Conservation (phyloP, 2,113 vertebrate genomes). For the Laticauda colubrina region DNA sequence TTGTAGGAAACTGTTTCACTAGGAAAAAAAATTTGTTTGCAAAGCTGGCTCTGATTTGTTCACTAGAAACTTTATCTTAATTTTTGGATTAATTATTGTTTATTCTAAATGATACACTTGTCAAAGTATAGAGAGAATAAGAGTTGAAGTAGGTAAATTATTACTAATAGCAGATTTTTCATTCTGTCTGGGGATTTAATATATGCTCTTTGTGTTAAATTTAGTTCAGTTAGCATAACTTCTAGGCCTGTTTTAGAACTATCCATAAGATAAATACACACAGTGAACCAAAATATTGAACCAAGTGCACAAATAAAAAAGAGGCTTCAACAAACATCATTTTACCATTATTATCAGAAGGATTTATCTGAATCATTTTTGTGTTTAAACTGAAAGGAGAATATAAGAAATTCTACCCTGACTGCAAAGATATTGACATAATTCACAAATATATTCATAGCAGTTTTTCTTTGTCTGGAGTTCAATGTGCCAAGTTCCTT, state of each 20-base stretch:
- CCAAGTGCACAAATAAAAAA: neutral
- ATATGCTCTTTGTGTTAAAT: neutral
- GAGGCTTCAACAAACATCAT: neutral
- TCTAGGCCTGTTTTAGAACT: neutral
- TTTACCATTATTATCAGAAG: neutral
- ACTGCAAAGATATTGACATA: neutral
- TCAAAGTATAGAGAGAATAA: neutral
- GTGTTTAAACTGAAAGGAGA: neutral
- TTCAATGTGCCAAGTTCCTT: neutral
- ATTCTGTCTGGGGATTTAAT: neutral
- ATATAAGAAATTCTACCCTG: neutral
- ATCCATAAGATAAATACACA: neutral
- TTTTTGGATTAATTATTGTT: constrained; percentile 7
- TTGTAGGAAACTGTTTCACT: neutral
- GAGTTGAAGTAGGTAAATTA: neutral
- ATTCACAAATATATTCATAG: neutral
- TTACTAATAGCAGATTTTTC: neutral
- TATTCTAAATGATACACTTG: neutral
- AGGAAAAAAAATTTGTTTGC: too few species aligned
- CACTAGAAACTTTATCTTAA: neutral
- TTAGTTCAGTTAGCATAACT: neutral
- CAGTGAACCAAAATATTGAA: neutral
- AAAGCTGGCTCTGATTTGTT: neutral
- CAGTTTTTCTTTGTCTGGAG: neutral
- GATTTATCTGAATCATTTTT: neutral